A percentile compares a stretch with the other conserved stretches of the same genome.
phyloP scores from a whole-genome alignment of 2,888 invertebrate genomes.

The Frankliniella intonsa region DNA sequence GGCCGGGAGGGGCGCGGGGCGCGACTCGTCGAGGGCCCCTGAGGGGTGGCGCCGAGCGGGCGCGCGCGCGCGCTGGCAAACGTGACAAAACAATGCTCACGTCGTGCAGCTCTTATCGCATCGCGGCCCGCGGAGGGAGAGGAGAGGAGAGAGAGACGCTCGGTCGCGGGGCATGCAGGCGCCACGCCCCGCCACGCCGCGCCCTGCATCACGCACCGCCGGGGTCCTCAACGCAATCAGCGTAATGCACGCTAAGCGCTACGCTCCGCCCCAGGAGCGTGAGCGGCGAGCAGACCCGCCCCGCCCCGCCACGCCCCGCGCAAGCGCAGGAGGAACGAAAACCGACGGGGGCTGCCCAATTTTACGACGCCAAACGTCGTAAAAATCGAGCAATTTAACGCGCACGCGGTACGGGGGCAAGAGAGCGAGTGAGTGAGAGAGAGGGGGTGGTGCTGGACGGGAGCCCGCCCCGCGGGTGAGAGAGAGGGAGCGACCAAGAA shows the following conservation, averaged over 20 bases:
- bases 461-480: too few relatives aligned
- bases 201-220: not conserved
- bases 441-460: not conserved
- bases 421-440: not conserved
- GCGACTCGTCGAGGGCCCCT: not conserved
- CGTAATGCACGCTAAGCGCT: not conserved
- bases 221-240: not conserved
- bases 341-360: too few relatives aligned
- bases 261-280: too few relatives aligned
- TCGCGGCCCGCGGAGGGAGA: not conserved
- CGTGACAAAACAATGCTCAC: constrained; percentile 22
- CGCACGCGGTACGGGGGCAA: not conserved
- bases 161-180: not conserved
- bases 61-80: not conserved
- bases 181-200: not conserved
- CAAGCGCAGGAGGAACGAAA: too few relatives aligned
- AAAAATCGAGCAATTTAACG: constrained; percentile 19
- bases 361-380: constrained; percentile 12
- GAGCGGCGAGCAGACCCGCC: too few relatives aligned
- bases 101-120: not conserved
- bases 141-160: too few relatives aligned
- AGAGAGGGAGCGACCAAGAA: too few relatives aligned
- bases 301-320: too few relatives aligned
- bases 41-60: not conserved
- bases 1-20: not conserved